These are phyloP conservation scores for Plutella xylostella DNA, from an alignment of 2,888 invertebrate species.

Conservation along the genomic window DNA sequence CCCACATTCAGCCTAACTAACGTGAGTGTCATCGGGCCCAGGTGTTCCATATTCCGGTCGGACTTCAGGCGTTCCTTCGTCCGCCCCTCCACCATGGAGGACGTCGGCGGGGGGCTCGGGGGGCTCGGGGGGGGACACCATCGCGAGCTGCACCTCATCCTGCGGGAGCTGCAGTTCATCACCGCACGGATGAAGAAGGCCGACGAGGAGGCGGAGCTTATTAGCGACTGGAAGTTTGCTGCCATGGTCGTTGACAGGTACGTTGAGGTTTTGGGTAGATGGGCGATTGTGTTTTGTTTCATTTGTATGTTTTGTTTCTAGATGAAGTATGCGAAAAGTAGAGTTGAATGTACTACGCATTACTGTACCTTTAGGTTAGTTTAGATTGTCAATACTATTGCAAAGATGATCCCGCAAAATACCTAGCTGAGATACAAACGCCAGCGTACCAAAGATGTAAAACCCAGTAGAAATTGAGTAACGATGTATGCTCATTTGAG, in stretches of 20 bases:
- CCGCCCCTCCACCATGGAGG: slow-evolving; percentile 84
- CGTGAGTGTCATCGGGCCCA: slow-evolving; percentile 21
- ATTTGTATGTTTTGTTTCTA: too few species aligned
- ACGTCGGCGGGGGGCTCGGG: slow-evolving; percentile 70
- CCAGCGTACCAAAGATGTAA: too few species aligned
- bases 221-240: slow-evolving; percentile 98
- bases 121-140: slow-evolving; percentile 83
- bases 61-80: slow-evolving; percentile 73
- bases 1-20: neutral
- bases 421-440: too few species aligned
- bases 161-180: slow-evolving; percentile 94
- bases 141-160: slow-evolving; percentile 89
- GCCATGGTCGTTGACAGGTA: slow-evolving; percentile 97
- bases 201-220: slow-evolving; percentile 92
- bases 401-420: too few species aligned
- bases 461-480: too few species aligned
- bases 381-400: too few species aligned
- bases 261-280: too few species aligned
- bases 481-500: too few species aligned
- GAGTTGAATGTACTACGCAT: too few species aligned
- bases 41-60: slow-evolving; percentile 64
- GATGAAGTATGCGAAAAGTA: too few species aligned
- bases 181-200: slow-evolving; percentile 94
- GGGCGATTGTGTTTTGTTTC: too few species aligned
- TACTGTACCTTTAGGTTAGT: too few species aligned